Evolutionary conservation across 2,888 invertebrate genomes (phyloP), one percentile per base, ranked within the genome.

Genomic region (Eupithecia pulchellata): DNA sequence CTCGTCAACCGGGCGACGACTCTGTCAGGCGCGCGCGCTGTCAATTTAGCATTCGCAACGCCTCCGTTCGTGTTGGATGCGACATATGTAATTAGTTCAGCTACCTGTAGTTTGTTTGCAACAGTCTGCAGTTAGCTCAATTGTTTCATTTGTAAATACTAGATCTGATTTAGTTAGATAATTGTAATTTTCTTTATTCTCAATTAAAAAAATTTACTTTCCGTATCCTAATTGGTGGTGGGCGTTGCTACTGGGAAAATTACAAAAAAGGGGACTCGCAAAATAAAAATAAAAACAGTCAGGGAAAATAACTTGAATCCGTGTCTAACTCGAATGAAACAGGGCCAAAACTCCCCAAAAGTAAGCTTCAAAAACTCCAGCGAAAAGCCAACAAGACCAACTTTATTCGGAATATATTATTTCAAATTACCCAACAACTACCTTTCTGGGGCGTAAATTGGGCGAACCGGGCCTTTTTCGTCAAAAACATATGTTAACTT

Each of bases 331-430:
- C 14, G 17, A 57, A 29, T 57, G 17, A 57, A 29, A 57, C 29
- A 17, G 57, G 42, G 57, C 27, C 29, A 27, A 57, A 57, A 57
- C 57, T 30, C 4, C 27, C 57, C 6, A 57, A 57, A 65, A 65
- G 55, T 27, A 34, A 20, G 17, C 34, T 57, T 29, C 25, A 52
- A 64, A 64, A 52, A 52, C 32, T 27, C 65, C 32, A 20, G 27
- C 17, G 36, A 57, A 66, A 66, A 66, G 42, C 60, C 57, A 60
- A 60, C 25, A 66, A 58, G 66, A 8, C 29, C n/a, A 66, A 58
- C 30, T 66, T 66, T 60, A 60, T 66, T 57, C 66, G 20, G 66
- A 66, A 66, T 60, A 66, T 42, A 66, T 66, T 42, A 66, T 32
- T 58, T 30, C 20, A 66, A 60, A 66, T 66, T 39, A 58, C 29